Evolutionary conservation across 2,888 invertebrate species (phyloP).

Genomic region (Leucophenga maculata): DNA sequence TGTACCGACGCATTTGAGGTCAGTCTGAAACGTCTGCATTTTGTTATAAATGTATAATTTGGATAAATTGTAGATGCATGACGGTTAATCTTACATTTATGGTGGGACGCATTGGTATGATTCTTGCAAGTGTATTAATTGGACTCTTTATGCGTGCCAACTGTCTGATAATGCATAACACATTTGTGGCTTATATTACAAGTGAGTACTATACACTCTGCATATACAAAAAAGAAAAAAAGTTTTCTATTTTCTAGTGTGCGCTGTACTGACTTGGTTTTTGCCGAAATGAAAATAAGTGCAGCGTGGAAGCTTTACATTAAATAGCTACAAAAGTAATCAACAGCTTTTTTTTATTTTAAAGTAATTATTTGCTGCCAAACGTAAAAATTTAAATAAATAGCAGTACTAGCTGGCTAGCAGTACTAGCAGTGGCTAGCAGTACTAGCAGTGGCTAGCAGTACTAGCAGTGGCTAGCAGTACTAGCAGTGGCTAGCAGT

Average conservation of each 20-base stretch:
- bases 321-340: no score
- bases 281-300: neutral
- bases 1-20: conserved; percentile 49
- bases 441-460: no score
- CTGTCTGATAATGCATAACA: conserved; percentile 38
- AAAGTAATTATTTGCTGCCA: no score
- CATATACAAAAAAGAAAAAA: no score
- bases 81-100: conserved; percentile 24
- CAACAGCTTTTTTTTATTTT: no score
- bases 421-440: no score
- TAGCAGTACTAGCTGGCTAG: no score
- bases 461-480: no score
- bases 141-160: conserved; percentile 24
- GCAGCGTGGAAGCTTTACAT: no score
- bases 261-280: neutral
- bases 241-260: neutral
- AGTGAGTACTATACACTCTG: conserved; percentile 28
- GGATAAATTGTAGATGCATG: conserved; percentile 40
- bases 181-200: neutral
- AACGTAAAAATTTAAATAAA: no score
- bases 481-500: no score
- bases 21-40: neutral
- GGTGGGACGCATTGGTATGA: conserved; percentile 24
- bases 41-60: no score
- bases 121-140: conserved; percentile 30